Evolutionary conservation across 2,113 vertebrate species (phyloP), one percentile per base, ranked within the genome.

Genomic region (Ornithorhynchus anatinus): DNA sequence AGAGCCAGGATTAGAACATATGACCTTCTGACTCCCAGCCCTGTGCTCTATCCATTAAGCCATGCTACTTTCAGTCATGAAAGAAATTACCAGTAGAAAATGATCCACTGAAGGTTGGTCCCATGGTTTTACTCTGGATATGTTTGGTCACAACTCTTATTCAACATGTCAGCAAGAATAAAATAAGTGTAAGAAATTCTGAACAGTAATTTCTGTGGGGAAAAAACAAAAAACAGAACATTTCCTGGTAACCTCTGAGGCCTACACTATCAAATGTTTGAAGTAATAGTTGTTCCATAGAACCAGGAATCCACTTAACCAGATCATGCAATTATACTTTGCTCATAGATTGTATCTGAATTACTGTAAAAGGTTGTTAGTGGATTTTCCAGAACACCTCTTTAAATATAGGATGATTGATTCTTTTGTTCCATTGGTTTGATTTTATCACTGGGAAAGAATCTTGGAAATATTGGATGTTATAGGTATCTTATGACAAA

Each of bases 321-420:
- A 53, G 67, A 85, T n/a, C n/a, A n/a, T n/a, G n/a, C n/a, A n/a
- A n/a, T 87, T 85, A 84, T 73, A 66, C 72, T 81, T 58, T 81
- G 78, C 75, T 85, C 88, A 47, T 75, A 85, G 69, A 82, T 73
- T 59, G 17, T 77, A 67, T 78, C 52, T 72, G 76, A 73, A 86
- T 61, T 64, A 76, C 50, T 60, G 78, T 37, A 53, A 65, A 82
- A 70, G 72, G 7, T 47, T 44, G 57, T 85, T 69, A 83, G 32
- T 70, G 75, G 36, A 68, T 77, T 84, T 80, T 75, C 45, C 39
- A 78, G 56, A 75, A 86, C 76, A 76, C 56, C 62, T 69, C 17
- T 59, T 81, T 85, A 87, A 84, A 58, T 20, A 63, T 45, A 78
- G 35, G 29, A 68, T 85, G 56, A 79, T 31, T 77, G 53, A 81